A percentile compares a stretch with the other conserved stretches of the same genome.
phyloP scores from a whole-genome alignment of 2,113 vertebrate species.

The Irena cyanogastra region DNA sequence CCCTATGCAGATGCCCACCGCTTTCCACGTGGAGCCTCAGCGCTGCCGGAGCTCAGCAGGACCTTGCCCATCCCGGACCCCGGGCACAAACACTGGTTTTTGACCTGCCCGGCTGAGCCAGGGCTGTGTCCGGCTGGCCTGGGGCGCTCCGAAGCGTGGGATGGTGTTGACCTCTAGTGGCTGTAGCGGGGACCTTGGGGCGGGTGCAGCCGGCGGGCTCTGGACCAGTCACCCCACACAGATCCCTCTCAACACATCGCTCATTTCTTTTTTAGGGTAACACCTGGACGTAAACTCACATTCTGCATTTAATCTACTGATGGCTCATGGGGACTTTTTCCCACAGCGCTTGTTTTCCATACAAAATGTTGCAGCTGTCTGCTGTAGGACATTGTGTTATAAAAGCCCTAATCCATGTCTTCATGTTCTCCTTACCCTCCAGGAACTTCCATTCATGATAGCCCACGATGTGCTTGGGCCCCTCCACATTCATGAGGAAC shows the following conservation, averaged over 20 bases:
- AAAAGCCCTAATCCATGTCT: neutral
- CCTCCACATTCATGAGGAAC: neutral
- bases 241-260: rapidly evolving
- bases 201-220: neutral
- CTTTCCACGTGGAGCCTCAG: rapidly evolving
- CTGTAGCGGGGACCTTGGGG: neutral
- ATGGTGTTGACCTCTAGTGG: slow-evolving; percentile 41
- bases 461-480: rapidly evolving
- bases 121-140: neutral
- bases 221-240: rapidly evolving
- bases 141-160: neutral
- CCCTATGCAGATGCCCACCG: neutral
- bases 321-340: neutral
- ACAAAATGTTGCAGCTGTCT: neutral
- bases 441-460: rapidly evolving
- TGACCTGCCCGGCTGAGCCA: rapidly evolving
- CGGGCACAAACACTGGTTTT: rapidly evolving
- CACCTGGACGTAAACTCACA: neutral
- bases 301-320: neutral
- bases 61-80: rapidly evolving
- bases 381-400: neutral
- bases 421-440: neutral
- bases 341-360: neutral
- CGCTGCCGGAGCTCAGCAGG: neutral
- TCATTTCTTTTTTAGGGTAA: rapidly evolving